These are phyloP conservation scores for Caenorhabditis drosophilae DNA, from an alignment of 2,888 invertebrate species.

Conservation along the genomic window DNA sequence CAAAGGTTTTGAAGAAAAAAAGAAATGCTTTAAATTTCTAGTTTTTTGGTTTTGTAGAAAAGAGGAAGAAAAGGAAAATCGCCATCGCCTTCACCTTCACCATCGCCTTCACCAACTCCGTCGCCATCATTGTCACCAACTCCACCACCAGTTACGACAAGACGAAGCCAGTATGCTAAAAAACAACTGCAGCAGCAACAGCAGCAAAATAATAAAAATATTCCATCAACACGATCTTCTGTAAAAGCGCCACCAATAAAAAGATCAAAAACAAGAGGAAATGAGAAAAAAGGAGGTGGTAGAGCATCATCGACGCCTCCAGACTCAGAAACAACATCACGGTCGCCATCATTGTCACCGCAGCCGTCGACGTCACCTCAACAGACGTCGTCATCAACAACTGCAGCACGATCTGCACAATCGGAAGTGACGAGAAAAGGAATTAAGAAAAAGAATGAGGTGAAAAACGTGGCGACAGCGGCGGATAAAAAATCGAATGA, in stretches of 20 bases:
- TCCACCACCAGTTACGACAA: constrained; percentile 3
- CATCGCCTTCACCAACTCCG: constrained; percentile 8
- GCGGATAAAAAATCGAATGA: not conserved
- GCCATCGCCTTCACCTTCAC: constrained; percentile 5
- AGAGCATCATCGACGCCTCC: too few relatives aligned
- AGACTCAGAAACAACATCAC: not conserved
- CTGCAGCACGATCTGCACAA: too few relatives aligned
- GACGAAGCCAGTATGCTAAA: constrained; percentile 1
- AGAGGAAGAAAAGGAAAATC: constrained; percentile 17
- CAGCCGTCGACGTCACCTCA: not conserved
- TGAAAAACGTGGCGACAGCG: not conserved
- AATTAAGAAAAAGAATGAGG: too few relatives aligned
- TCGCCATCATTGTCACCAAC: constrained; percentile 6
- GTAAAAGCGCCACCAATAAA: not conserved
- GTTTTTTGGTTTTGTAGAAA: too few relatives aligned
- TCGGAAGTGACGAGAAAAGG: too few relatives aligned
- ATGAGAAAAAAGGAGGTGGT: too few relatives aligned
- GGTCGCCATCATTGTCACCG: not conserved
- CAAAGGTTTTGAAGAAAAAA: not conserved
- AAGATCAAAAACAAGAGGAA: not conserved
- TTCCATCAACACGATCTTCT: not conserved
- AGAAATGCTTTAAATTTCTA: not conserved
- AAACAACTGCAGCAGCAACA: too few relatives aligned
- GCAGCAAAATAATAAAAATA: too few relatives aligned
- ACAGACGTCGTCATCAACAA: too few relatives aligned